phyloP scores from a whole-genome alignment of 2,113 vertebrate genomes.

The Microcebus griseorufus region DNA sequence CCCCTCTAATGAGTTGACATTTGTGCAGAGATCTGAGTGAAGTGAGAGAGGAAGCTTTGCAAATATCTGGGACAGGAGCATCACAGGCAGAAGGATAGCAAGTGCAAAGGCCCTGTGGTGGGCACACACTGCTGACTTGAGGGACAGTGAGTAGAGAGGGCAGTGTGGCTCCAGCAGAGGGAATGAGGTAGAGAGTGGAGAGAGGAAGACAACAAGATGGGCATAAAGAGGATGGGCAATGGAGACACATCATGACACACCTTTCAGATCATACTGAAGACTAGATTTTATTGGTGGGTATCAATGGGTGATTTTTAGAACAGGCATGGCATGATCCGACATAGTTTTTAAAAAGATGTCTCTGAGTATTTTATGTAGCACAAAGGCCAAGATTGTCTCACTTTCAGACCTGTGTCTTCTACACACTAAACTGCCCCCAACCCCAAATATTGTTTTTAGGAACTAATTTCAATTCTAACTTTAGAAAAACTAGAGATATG shows the following conservation, averaged over 20 bases:
- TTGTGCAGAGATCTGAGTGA: background rate
- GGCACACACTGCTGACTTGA: background rate
- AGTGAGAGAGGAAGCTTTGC: background rate
- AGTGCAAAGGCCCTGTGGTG: background rate
- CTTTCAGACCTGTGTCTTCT: background rate
- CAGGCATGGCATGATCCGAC: background rate
- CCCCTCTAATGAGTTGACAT: background rate
- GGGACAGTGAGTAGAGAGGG: background rate
- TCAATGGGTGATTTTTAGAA: background rate
- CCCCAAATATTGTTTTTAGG: background rate
- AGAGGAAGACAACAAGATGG: background rate
- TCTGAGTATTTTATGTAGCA: background rate
- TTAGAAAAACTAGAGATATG: background rate
- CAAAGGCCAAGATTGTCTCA: background rate
- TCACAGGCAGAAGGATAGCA: background rate
- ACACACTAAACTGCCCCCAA: background rate
- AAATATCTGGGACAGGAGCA: background rate
- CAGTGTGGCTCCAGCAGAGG: background rate
- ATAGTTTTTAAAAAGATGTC: background rate
- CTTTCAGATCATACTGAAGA: background rate
- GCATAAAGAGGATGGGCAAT: background rate
- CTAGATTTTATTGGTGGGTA: background rate
- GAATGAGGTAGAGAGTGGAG: background rate
- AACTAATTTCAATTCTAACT: constrained; percentile 7
- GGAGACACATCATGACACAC: background rate